Conservation (phyloP, 2,888 invertebrate species). For the Nemotelus nigrinus region DNA sequence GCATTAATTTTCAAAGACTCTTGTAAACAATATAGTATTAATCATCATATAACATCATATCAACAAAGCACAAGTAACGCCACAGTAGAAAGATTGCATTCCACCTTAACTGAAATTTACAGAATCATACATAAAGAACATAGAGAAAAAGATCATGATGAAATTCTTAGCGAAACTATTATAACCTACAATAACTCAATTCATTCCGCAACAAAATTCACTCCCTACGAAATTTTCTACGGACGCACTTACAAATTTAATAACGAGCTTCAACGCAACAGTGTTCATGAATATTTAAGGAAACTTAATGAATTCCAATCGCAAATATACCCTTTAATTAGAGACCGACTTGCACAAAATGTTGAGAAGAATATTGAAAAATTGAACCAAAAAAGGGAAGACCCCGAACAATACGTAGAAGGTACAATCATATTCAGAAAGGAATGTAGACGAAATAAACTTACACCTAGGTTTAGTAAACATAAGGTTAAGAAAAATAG, state of each 20-base stretch:
- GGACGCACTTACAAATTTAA: slow-evolving; percentile 28
- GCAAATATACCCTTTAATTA: slow-evolving; percentile 18
- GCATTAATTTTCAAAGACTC: slow-evolving; percentile 49
- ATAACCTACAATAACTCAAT: slow-evolving; percentile 31
- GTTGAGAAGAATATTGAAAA: slow-evolving; percentile 2
- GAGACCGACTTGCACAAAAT: neutral
- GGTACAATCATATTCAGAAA: slow-evolving; percentile 16
- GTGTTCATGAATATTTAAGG: slow-evolving; percentile 35
- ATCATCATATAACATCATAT: slow-evolving; percentile 47
- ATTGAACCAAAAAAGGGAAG: slow-evolving; percentile 10
- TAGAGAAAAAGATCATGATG: slow-evolving; percentile 29
- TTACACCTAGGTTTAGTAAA: slow-evolving; percentile 23
- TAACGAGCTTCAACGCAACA: slow-evolving; percentile 23
- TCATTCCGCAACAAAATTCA: slow-evolving; percentile 26
- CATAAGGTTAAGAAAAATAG: slow-evolving; percentile 22
- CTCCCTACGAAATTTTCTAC: slow-evolving; percentile 26
- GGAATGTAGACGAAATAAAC: slow-evolving; percentile 27
- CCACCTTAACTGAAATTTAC: slow-evolving; percentile 50
- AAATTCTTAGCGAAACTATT: slow-evolving; percentile 18
- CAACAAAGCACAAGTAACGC: slow-evolving; percentile 48
- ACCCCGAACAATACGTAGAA: neutral
- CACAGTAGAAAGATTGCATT: slow-evolving; percentile 50
- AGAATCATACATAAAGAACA: slow-evolving; percentile 47
- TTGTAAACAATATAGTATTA: slow-evolving; percentile 46
- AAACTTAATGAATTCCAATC: slow-evolving; percentile 32